Percentiles rank a stretch among this genome's conserved stretches.
Conservation (phyloP, 2,888 invertebrate species). For the Standfussiana lucernea region DNA sequence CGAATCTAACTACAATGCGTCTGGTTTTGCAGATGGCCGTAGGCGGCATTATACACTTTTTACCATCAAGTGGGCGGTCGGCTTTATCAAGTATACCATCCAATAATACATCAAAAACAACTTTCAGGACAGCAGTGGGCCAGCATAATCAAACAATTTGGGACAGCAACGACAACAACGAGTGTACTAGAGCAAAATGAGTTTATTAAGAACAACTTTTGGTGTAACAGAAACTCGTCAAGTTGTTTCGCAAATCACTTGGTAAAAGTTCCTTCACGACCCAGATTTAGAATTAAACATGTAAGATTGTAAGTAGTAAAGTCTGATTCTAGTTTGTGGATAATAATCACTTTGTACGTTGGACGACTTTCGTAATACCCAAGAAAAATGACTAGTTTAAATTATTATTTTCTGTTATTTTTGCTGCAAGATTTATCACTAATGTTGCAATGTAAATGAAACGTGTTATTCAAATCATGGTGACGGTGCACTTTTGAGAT, state of each 20-base stretch:
- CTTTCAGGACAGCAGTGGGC: not conserved
- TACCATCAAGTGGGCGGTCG: too few relatives aligned
- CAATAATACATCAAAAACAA: not conserved
- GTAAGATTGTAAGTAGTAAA: slow-evolving; percentile 6
- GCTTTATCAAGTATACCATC: slow-evolving; percentile 6
- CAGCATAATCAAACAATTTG: slow-evolving; percentile 1
- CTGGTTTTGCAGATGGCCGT: too few relatives aligned
- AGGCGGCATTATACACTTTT: not conserved
- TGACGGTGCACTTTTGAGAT: slow-evolving; percentile 20
- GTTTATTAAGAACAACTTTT: not conserved
- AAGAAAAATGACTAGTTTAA: slow-evolving; percentile 8
- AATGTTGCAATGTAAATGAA: slow-evolving; percentile 30
- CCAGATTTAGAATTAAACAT: slow-evolving; percentile 33
- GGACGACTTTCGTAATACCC: slow-evolving; percentile 24
- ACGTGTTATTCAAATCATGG: slow-evolving; percentile 4
- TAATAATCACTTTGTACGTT: slow-evolving; percentile 38
- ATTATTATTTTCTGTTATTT: slow-evolving; percentile 5
- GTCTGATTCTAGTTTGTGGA: slow-evolving; percentile 19
- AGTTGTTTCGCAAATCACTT: slow-evolving; percentile 18
- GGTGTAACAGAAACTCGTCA: not conserved
- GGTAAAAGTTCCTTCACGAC: slow-evolving; percentile 5
- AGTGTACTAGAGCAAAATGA: not conserved
- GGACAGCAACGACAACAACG: not conserved
- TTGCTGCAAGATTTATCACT: slow-evolving; percentile 13
- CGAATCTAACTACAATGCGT: too few relatives aligned